Percentiles rank a stretch among this genome's conserved stretches.
Conservation (phyloP, 37 sponge, comb jelly and placozoan genomes). For the Bolinopsis microptera region DNA sequence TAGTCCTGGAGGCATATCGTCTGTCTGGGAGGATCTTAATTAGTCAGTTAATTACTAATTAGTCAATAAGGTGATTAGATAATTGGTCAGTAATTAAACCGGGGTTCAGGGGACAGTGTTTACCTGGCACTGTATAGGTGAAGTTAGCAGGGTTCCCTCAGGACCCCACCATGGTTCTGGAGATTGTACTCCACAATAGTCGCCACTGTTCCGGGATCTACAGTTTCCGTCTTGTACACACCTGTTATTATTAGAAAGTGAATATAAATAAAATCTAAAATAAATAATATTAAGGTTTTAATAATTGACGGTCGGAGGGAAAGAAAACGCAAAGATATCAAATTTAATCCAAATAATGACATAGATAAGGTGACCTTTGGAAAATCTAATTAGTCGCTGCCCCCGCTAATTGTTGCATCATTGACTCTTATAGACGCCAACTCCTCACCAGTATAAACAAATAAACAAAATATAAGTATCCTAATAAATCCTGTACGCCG, state of each 20-base stretch:
- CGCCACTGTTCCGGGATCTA: background rate
- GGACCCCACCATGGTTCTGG: conserved; percentile 38
- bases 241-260: too few relatives aligned
- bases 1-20: conserved; percentile 45
- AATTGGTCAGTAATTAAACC: background rate
- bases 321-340: background rate
- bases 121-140: conserved; percentile 8
- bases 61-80: background rate
- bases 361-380: too few relatives aligned
- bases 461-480: too few relatives aligned
- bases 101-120: too few relatives aligned
- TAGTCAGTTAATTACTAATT: background rate
- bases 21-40: background rate
- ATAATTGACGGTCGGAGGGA: background rate
- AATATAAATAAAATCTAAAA: background rate
- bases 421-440: too few relatives aligned
- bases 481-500: too few relatives aligned
- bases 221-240: background rate
- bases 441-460: too few relatives aligned
- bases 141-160: background rate
- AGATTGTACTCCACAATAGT: conserved; percentile 32
- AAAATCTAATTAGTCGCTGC: too few relatives aligned
- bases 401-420: too few relatives aligned
- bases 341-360: background rate
- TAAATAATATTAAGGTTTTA: background rate